Evolutionary conservation across 2,888 invertebrate species (phyloP).

Genomic region (Lasiommata megera): DNA sequence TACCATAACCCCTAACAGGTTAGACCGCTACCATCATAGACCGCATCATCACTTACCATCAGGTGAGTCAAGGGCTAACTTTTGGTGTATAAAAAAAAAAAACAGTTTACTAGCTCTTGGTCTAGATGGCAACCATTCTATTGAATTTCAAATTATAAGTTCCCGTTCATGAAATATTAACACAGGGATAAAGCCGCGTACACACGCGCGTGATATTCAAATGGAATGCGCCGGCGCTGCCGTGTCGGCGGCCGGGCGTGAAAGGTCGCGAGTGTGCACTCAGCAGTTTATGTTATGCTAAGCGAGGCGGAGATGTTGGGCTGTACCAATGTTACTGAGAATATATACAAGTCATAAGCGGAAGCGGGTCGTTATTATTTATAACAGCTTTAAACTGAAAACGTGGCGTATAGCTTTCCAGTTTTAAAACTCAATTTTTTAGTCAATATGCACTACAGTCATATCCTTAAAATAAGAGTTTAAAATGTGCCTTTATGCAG

Average conservation of each 20-base stretch:
- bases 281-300: conserved; percentile 56
- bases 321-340: conserved; percentile 42
- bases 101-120: background rate
- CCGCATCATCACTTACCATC: no score
- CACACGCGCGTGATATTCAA: conserved; percentile 52
- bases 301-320: conserved; percentile 48
- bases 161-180: conserved; percentile 70
- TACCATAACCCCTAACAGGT: no score
- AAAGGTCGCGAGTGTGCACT: conserved; percentile 58
- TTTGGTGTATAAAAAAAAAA: no score
- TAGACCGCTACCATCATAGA: no score
- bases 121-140: conserved; percentile 34
- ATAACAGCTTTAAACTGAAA: no score
- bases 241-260: conserved; percentile 37
- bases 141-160: conserved; percentile 63
- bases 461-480: no score
- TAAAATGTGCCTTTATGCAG: no score
- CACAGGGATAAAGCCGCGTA: conserved; percentile 48
- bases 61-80: no score
- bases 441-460: no score
- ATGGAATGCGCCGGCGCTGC: conserved; percentile 56
- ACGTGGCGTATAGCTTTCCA: no score
- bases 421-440: no score
- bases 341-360: conserved; percentile 31
- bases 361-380: conserved; percentile 29